These are phyloP conservation scores for Hydrolagus affinis DNA, from an alignment of 2,113 vertebrate genomes.

Conservation along the genomic window DNA sequence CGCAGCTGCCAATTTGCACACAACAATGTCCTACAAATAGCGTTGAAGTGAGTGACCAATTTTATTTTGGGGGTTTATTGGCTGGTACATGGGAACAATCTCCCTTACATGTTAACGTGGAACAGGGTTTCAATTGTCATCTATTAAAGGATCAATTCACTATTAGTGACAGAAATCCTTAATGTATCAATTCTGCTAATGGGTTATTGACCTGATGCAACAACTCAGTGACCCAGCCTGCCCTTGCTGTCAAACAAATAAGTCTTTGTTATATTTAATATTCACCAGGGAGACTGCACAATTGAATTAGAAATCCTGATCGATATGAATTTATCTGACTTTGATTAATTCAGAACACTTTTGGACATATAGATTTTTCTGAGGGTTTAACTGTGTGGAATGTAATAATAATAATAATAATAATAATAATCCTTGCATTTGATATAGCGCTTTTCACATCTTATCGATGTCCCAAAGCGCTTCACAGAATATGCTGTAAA, in stretches of 20 bases:
- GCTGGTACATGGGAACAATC: too few relatives aligned
- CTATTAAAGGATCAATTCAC: background rate
- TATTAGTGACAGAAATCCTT: background rate
- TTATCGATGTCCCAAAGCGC: too few relatives aligned
- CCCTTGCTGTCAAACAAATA: background rate
- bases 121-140: background rate
- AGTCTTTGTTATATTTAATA: background rate
- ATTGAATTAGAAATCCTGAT: constrained; percentile 14
- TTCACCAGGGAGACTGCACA: background rate
- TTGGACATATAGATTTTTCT: background rate
- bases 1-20: too few relatives aligned
- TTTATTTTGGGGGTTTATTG: too few relatives aligned
- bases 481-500: too few relatives aligned
- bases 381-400: too few relatives aligned
- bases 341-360: constrained; percentile 11
- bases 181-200: constrained; percentile 5
- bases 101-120: background rate
- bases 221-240: background rate
- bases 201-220: background rate
- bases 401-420: too few relatives aligned
- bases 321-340: constrained; percentile 11
- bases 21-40: too few relatives aligned
- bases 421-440: too few relatives aligned
- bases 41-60: too few relatives aligned
- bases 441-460: too few relatives aligned